Evolutionary conservation across 2,797 vertebrate species (phyloP).

Genomic region (Lithobates sylvaticus): DNA sequence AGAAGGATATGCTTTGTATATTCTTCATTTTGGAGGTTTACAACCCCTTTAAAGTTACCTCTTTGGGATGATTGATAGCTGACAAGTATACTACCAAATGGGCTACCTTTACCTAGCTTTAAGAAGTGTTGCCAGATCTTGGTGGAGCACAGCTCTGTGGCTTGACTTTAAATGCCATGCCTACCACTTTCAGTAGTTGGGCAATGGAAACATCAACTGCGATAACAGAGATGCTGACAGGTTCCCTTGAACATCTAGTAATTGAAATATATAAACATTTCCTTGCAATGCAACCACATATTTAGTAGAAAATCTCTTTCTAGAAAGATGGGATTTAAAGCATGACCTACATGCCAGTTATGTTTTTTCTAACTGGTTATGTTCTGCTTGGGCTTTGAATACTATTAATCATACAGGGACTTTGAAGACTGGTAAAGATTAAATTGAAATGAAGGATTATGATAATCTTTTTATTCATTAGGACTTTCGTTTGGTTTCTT

Average conservation of each 20-base stretch:
- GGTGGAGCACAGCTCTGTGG: too few relatives aligned
- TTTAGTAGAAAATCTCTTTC: conserved; percentile 31
- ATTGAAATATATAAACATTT: neutral
- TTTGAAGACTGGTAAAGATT: conserved; percentile 48
- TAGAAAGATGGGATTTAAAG: neutral
- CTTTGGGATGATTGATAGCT: too few relatives aligned
- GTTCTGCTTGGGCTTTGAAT: conserved; percentile 58
- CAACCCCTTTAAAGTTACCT: too few relatives aligned
- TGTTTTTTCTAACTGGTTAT: conserved; percentile 60
- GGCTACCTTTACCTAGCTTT: too few relatives aligned
- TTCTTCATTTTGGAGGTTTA: too few relatives aligned
- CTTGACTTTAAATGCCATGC: too few relatives aligned
- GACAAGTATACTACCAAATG: too few relatives aligned
- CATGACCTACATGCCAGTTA: conserved; percentile 69
- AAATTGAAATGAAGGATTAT: conserved; percentile 56
- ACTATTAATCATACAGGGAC: conserved; percentile 31
- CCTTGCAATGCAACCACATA: neutral
- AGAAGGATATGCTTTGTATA: too few relatives aligned
- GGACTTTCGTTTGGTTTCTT: conserved; percentile 31
- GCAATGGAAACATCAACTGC: too few relatives aligned
- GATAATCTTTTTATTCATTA: conserved; percentile 57
- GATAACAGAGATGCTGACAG: too few relatives aligned
- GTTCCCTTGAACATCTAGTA: neutral
- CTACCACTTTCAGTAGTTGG: too few relatives aligned
- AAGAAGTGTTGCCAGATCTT: too few relatives aligned